Evolutionary conservation across 2,888 invertebrate species (phyloP), one percentile per base, ranked within the genome.

Genomic region (Noctua janthina): DNA sequence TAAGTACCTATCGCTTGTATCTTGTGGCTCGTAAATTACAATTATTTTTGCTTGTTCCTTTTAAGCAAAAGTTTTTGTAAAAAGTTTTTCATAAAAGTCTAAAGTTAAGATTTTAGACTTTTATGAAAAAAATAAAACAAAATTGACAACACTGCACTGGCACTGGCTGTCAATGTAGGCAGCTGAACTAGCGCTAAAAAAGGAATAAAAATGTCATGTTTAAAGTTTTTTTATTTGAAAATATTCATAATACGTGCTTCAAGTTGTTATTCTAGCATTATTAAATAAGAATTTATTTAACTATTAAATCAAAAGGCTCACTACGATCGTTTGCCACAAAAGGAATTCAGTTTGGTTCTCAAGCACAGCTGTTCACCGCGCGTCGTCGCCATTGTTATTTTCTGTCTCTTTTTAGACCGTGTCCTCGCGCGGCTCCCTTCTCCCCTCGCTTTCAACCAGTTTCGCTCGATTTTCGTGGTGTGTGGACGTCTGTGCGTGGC

Each of bases 391-490:
- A 95, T 96, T 95, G 93, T 94, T 94, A 92, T 93, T 93, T 90
- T 91, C 92, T 90, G 78, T 96, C 95, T 95, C 95, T 88, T 91
- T 95, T 91, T 90, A 85, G 91, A 84, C 83, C 91, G 91, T 90
- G 92, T 90, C 90, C 80, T 83, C 91, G 87, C 91, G 87, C 91
- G 80, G 89, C 92, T 85, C 86, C 90, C 91, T 91, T 90, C 89
- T 68, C 91, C 90, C 92, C 91, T 86, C 90, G 86, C 79, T 87
- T 87, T 84, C 88, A 86, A 91, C 94, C 96, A 97, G 97, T 97
- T 95, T 95, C 96, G 96, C 94, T 97, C 96, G 96, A 96, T 96
- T 95, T 92, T 92, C 91, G 93, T 93, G 91, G 92, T 85, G 95
- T 90, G 94, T 85, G 94, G 96, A 94, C 94, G 96, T 83, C 83